Evolutionary conservation across 2,113 vertebrate genomes (phyloP).

Genomic region (Orthonyx spaldingii): DNA sequence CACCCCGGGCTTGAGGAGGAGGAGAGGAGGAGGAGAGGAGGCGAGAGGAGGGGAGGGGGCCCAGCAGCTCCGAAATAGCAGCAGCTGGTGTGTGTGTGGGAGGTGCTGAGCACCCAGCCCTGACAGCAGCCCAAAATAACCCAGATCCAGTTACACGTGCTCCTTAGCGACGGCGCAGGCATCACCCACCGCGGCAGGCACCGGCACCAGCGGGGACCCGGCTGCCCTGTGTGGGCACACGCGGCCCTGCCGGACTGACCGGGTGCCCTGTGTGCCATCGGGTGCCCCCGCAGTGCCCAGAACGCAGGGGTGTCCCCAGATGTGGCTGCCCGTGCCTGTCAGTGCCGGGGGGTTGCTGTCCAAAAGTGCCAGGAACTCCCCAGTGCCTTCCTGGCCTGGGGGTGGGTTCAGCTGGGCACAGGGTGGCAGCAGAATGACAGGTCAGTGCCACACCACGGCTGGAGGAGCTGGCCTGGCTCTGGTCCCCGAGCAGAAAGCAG

Average conservation of each 20-base stretch:
- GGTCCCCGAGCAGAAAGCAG: not conserved
- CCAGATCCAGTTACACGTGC: slow-evolving; percentile 72
- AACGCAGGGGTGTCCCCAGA: not conserved
- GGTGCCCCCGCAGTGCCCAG: not conserved
- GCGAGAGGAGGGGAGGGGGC: slow-evolving; percentile 10
- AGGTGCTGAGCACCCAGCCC: slow-evolving; percentile 70
- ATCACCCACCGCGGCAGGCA: slow-evolving; percentile 20
- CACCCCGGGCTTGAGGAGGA: not conserved
- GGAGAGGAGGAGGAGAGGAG: slow-evolving; percentile 15
- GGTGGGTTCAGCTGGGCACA: not conserved
- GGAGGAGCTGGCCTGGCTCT: not conserved
- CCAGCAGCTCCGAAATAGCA: slow-evolving; percentile 65
- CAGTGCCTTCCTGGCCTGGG: fast-evolving
- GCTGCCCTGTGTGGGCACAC: not conserved
- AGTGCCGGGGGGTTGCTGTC: fast-evolving
- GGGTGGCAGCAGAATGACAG: not conserved
- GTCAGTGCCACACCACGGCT: not conserved
- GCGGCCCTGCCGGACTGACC: fast-evolving
- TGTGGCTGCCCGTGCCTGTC: fast-evolving
- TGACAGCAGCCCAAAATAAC: slow-evolving; percentile 80
- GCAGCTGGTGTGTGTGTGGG: slow-evolving; percentile 71
- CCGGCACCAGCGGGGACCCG: not conserved
- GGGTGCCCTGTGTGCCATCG: fast-evolving
- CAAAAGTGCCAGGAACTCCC: not conserved
- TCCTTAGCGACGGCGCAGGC: slow-evolving; percentile 53